Conservation (phyloP, 2,797 vertebrate species). For the Okamejei kenojei region DNA sequence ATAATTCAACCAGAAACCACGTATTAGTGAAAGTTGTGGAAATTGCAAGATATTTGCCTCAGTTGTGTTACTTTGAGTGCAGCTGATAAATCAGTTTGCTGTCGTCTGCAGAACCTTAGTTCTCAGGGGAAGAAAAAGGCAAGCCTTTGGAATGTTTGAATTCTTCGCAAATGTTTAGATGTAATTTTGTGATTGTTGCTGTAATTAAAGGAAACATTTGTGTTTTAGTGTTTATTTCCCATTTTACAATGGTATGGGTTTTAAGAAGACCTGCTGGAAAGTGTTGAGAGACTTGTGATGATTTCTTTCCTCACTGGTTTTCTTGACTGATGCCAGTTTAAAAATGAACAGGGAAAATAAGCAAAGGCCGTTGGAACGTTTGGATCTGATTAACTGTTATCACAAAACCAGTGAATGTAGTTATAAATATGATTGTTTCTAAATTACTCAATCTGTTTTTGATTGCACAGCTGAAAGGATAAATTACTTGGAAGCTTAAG, state of each 20-base stretch:
- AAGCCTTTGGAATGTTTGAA: constrained; percentile 57
- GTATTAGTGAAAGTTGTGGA: constrained; percentile 67
- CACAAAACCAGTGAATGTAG: background rate
- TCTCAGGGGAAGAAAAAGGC: constrained; percentile 64
- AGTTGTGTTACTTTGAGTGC: constrained; percentile 63
- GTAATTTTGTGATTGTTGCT: constrained; percentile 53
- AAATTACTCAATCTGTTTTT: constrained; percentile 17
- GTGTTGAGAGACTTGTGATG: constrained; percentile 51
- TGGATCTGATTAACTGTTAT: background rate
- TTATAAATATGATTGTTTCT: background rate
- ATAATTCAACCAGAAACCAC: constrained; percentile 91
- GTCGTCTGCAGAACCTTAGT: constrained; percentile 59
- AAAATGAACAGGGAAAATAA: constrained; percentile 53
- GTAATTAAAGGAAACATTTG: constrained; percentile 59
- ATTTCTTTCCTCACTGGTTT: constrained; percentile 66
- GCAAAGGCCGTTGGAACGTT: background rate
- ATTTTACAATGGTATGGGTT: constrained; percentile 48
- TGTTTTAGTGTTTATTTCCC: constrained; percentile 64
- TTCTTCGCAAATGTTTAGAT: constrained; percentile 59
- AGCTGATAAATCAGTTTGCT: constrained; percentile 75
- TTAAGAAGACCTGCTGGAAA: constrained; percentile 56
- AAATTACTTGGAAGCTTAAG: background rate
- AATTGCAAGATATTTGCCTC: constrained; percentile 71
- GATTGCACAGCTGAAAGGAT: background rate
- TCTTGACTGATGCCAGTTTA: constrained; percentile 59